phyloP scores from a whole-genome alignment of 1,140 invertebrate species.

The Drosophila mayri region DNA sequence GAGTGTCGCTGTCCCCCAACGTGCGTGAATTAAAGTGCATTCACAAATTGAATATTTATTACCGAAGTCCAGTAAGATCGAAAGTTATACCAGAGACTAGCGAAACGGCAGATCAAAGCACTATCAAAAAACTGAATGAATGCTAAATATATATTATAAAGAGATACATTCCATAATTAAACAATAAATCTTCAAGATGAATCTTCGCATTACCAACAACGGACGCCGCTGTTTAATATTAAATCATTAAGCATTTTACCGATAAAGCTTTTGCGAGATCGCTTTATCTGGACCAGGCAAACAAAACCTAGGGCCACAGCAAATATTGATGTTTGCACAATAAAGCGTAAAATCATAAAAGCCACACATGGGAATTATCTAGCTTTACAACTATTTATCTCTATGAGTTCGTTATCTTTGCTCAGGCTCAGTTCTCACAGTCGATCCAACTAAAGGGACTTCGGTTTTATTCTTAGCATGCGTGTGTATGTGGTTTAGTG shows the following conservation, averaged over 20 bases:
- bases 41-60: constrained; percentile 5
- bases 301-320: not conserved
- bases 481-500: constrained; percentile 8
- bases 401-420: not conserved
- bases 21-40: constrained; percentile 7
- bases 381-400: constrained; percentile 1
- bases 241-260: too few species aligned
- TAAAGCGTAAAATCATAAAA: not conserved
- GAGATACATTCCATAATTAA: not conserved
- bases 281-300: not conserved
- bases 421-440: not conserved
- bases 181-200: not conserved
- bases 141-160: too few species aligned
- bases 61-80: constrained; percentile 13
- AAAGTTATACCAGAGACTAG: not conserved
- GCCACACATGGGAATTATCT: not conserved
- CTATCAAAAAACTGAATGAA: not conserved
- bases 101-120: not conserved
- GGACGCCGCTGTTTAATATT: not conserved
- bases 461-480: constrained; percentile 11
- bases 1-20: constrained; percentile 10
- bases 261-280: not conserved
- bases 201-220: not conserved
- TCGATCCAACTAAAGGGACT: not conserved
- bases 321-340: not conserved